Base-by-base conservation (phyloP, 2,888 invertebrate species). In the Watsonalla cultraria region DNA sequence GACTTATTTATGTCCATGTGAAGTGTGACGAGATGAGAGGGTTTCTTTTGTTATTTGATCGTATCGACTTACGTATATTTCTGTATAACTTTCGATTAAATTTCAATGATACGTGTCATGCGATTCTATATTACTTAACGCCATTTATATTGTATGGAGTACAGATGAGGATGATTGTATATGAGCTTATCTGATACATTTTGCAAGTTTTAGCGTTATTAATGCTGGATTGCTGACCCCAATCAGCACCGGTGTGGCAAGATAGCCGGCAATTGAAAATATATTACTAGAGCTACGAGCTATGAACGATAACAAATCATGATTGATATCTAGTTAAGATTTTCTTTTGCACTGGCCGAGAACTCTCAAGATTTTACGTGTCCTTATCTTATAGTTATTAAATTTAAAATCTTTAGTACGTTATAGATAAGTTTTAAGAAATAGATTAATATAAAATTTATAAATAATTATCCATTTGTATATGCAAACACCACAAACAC, bases 21-120 rank as follows among this genome's bases (percentile, higher is more conserved):
- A 70, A 60, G 70, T 70, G 68, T 67, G 70, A 67, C 70, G 66
- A 66, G 61, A 62, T 8, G 64, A 61, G 62, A 84, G 24, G 24
- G 80, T 87, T 87, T 87, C 84, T 80, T 84, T 82, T 82, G 87
- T 80, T 85, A 89, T 76, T 64, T 67, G 72, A 87, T 84, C 65
- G 76, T 81, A 77, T 86, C 78, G 57, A 67, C 66, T 86, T 80
- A 76, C 81, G 74, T 75, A 79, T 78, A 77, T 72, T 70, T 77
- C 70, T 71, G 70, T 76, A 76, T 76, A 71, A 78, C 80, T 84
- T 81, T 78, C 77, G 76, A 73, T 78, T 61, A 66, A 67, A 66
- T 70, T 74, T 70, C 74, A 74, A 73, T 51, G 35, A 15, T 35
- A 6, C 35, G 14, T 37, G 14, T 46, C 51, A 46, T 51, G 51